A percentile compares a stretch with the other conserved stretches of the same genome.
Evolutionary conservation across 2,888 invertebrate species (phyloP).

Genomic region (Aphrophora alni): DNA sequence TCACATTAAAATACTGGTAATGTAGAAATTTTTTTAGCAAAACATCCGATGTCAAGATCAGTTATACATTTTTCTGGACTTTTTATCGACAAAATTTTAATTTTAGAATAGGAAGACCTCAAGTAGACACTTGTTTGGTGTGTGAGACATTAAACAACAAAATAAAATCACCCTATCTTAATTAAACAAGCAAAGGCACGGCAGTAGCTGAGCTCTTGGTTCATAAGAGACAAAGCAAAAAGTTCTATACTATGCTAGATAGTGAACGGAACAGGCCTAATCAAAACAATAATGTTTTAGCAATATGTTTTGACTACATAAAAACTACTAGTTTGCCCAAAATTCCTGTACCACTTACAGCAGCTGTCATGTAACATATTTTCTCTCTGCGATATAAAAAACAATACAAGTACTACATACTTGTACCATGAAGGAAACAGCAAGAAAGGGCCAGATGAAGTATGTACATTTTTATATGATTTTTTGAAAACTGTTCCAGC

Average conservation of each 20-base stretch:
- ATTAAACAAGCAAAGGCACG: conserved; percentile 37
- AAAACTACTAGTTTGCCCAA: conserved; percentile 26
- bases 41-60: no score
- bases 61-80: no score
- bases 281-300: conserved; percentile 2
- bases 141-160: no score
- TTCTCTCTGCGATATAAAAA: no score
- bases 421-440: conserved; percentile 29
- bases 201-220: conserved; percentile 32
- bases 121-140: conserved; percentile 38
- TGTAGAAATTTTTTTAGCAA: no score
- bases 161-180: conserved; percentile 39
- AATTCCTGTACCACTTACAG: conserved; percentile 19
- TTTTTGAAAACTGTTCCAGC: conserved; percentile 6
- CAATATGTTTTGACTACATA: conserved; percentile 28
- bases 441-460: conserved; percentile 23
- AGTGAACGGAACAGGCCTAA: conserved; percentile 4
- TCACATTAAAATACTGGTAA: no score
- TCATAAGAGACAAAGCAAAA: conserved; percentile 25
- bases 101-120: conserved; percentile 42
- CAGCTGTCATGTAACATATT: no score
- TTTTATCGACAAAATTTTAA: no score
- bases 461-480: conserved; percentile 20
- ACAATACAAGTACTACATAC: conserved; percentile 8
- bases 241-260: conserved; percentile 25